Base-by-base conservation (phyloP, 2,797 vertebrate species). In the Eulemur albifrons region DNA sequence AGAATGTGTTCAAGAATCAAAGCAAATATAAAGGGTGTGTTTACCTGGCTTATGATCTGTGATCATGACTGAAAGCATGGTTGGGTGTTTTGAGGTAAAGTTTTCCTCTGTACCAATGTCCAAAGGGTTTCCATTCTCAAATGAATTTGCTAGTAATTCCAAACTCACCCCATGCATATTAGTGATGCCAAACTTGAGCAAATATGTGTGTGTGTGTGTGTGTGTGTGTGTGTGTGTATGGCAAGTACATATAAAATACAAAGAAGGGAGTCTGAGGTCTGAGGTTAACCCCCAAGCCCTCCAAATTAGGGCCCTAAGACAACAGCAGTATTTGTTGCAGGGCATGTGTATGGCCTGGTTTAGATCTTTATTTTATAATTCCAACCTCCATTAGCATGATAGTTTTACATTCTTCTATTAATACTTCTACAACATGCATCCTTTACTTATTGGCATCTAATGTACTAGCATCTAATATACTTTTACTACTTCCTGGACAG, bases 81-180 rank as follows among this genome's bases (percentile, higher is more conserved):
- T 65, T 87, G 23, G 21, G 38, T 20, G 48, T 95, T 88, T 88
- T 21, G 21, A 96, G 63, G 80, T 69, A n/a, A 89, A 25, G 50
- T 70, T 94, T 93, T 80, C 8, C 43, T 93, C 54, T 73, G 3
- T 48, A 23, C 79, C 5, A 14, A 40, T 8, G 17, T 69, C 50
- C 40, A 91, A 69, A 80, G n/a, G n/a, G 32, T 18, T 79, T 90
- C 95, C 52, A 92, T 94, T 80, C 38, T 90, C 48, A 59, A 69
- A 61, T 73, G 32, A 1, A 91, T 57, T 90, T 82, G 15, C 23
- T 52, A 32, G 88, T 82, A 25, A 93, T 75, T 93, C 65, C 90
- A 90, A 97, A 86, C 15, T 89, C 48, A 84, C 48, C 21, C 27
- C 23, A 59, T 95, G 77, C 40, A 92, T 32, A 45, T 61, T 54